Conservation (phyloP, 2,797 vertebrate genomes). For the Manis javanica region DNA sequence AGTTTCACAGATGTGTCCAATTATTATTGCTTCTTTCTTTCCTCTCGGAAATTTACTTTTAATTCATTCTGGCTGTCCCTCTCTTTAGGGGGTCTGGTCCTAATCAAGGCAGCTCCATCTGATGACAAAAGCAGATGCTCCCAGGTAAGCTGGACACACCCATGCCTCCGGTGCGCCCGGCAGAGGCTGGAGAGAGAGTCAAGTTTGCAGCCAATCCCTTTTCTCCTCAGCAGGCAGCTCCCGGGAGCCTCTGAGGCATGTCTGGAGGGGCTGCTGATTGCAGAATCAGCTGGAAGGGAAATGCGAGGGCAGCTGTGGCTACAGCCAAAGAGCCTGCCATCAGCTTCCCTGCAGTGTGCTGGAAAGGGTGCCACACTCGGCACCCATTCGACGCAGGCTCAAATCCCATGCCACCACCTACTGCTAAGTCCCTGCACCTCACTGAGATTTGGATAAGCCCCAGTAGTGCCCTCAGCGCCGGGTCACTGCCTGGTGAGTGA, state of each 20-base stretch:
- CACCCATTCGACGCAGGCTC: neutral
- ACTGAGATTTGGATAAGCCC: neutral
- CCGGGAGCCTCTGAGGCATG: neutral
- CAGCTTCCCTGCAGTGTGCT: fast-evolving
- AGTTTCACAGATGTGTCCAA: neutral
- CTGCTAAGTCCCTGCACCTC: fast-evolving
- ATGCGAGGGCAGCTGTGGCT: neutral
- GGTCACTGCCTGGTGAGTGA: fast-evolving
- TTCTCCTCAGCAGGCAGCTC: neutral
- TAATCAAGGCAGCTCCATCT: neutral
- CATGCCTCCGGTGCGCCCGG: neutral
- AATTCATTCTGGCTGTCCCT: neutral
- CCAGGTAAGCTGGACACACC: neutral
- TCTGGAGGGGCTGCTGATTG: neutral
- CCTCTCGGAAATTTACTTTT: neutral
- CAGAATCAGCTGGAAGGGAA: neutral
- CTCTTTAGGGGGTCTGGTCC: neutral
- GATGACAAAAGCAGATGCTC: neutral
- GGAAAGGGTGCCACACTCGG: fast-evolving
- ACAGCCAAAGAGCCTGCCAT: fast-evolving
- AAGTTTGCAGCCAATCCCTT: neutral
- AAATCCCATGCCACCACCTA: neutral
- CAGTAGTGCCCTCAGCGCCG: fast-evolving
- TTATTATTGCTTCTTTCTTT: neutral
- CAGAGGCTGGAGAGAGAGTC: neutral